These are phyloP conservation scores for Rhingia campestris DNA, from an alignment of 2,888 invertebrate species.

Conservation along the genomic window DNA sequence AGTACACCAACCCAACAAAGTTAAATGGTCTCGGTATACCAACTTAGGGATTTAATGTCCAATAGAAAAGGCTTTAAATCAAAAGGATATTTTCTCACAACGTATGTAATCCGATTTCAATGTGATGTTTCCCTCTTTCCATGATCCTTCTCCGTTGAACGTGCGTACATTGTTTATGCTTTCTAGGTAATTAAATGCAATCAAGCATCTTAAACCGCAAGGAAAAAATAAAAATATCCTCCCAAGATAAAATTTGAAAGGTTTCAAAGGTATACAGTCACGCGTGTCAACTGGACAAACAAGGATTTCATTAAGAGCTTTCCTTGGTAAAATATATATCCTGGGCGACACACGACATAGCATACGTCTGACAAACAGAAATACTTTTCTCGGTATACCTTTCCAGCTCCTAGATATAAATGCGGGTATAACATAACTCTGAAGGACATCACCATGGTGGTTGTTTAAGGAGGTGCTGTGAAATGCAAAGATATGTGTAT, in stretches of 20 bases:
- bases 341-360: slow-evolving; percentile 4
- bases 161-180: slow-evolving; percentile 10
- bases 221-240: background rate
- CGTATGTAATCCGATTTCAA: slow-evolving; percentile 34
- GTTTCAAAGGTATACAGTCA: slow-evolving; percentile 55
- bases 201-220: slow-evolving; percentile 37
- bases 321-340: slow-evolving; percentile 22
- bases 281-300: slow-evolving; percentile 47
- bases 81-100: slow-evolving; percentile 19
- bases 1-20: background rate
- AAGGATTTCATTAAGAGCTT: slow-evolving; percentile 52
- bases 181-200: slow-evolving; percentile 41
- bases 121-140: background rate
- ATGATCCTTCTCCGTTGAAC: slow-evolving; percentile 18
- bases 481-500: slow-evolving; percentile 6
- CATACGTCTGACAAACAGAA: slow-evolving; percentile 1
- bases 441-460: slow-evolving; percentile 44
- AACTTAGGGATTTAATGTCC: slow-evolving; percentile 1
- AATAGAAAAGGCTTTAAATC: background rate
- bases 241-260: slow-evolving; percentile 47
- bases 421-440: slow-evolving; percentile 32
- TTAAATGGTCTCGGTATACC: background rate
- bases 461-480: slow-evolving; percentile 26
- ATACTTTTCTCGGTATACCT: slow-evolving; percentile 12
- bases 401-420: slow-evolving; percentile 35